Base-by-base conservation (phyloP, 2,113 vertebrate species). In the Tragelaphus imberbis region DNA sequence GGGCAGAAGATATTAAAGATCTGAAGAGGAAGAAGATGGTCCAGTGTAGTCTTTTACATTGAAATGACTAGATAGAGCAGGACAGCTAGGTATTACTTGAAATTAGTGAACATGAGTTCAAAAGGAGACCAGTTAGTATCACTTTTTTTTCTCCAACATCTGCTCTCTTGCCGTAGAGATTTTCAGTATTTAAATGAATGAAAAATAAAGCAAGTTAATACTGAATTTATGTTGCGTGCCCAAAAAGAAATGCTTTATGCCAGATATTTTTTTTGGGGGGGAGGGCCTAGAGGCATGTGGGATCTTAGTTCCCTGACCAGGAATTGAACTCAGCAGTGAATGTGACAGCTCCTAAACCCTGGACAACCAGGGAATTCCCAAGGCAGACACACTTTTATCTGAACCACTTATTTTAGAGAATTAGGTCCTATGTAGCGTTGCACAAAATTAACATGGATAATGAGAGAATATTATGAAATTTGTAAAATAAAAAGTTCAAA, bases 141-240 rank as follows among this genome's bases (percentile, higher is more conserved):
- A 40, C 58, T n/a, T 68, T 90, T 90, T 79, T 53, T 59, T 14
- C 84, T 80, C 56, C 19, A 88, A 71, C 19, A 77, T 77, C 47
- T 77, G n/a, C 53, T 61, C 14, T 61, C 56, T 75, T 47, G 33
- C 51, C 28, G 49, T 49, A 59, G 63, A 95, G 10, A 25, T 61
- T 90, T 77, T 61, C n/a, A 59, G 44, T 63, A 56, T 79, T 91
- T 75, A 10, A 91, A 63, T 55, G 68, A 85, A 77, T 68, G 49
- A 55, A 84, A 84, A 56, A 84, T 84, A 59, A 80, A 80, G 13
- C 59, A 27, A 91, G n/a, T 85, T 85, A 85, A 85, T 79, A 28
- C 3, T 55, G 47, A 95, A n/a, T 85, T 91, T 63, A 55, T 28
- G 10, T 80, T 80, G 30, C 21, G 28, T 63, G 21, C n/a, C 28